Evolutionary conservation across 1,140 invertebrate genomes (phyloP), one percentile per base, ranked within the genome.

Genomic region (Polypedilum pembai): DNA sequence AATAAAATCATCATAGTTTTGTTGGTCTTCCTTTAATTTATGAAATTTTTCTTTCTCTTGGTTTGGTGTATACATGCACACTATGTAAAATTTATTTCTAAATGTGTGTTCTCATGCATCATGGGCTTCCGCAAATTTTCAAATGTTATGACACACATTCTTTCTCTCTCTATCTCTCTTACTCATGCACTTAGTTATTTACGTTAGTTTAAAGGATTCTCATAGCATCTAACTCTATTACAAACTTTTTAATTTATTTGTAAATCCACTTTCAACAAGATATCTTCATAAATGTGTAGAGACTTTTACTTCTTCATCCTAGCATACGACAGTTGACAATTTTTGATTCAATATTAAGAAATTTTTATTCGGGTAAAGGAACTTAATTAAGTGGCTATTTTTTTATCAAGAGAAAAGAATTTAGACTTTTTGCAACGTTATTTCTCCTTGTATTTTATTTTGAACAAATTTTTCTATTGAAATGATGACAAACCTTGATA

Each of bases 171-270:
- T n/a, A 10, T 10, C 41, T 45, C 8, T 45, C 8, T 45, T 45
- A 45, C 45, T 15, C 12, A n/a, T n/a, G 45, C n/a, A 56, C 45
- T n/a, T n/a, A 56, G 12, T 56, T 56, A 56, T 56, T 56, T 15
- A 56, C 15, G 24, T 56, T 56, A 56, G 45, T 56, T 56, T 56
- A 56, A 56, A 56, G 45, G 45, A 56, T n/a, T 56, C 45, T 12
- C 45, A 33, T 33, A 56, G 8, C 45, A 56, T n/a, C 45, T 56
- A 56, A 56, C 12, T 56, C 4, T 56, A 56, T 56, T 56, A 56
- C 45, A 56, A 56, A 56, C 45, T 56, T 56, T 56, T 56, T 56
- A 56, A 56, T 56, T 56, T 56, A 56, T 56, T 56, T 56, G n/a
- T 15, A 45, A 45, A 33, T 33, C 24, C 24, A 33, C 24, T 33